These are phyloP conservation scores for Eurystomus gularis DNA, from an alignment of 2,113 vertebrate genomes.

Conservation along the genomic window DNA sequence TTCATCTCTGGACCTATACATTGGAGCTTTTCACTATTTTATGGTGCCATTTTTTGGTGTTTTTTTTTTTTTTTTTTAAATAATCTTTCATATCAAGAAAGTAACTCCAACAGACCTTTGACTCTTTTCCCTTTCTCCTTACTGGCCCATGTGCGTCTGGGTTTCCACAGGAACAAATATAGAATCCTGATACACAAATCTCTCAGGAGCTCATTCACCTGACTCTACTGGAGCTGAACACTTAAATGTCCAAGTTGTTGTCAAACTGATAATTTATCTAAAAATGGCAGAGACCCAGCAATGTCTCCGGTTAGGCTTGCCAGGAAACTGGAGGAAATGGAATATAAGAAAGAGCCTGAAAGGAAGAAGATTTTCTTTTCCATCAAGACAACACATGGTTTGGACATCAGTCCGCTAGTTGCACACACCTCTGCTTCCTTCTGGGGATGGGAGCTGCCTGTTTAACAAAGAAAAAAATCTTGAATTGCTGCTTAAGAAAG, in stretches of 20 bases:
- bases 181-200: not conserved
- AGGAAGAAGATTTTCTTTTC: not conserved
- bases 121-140: not conserved
- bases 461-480: not conserved
- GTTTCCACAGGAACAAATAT: constrained; percentile 25
- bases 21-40: not conserved
- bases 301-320: not conserved
- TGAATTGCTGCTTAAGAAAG: not conserved
- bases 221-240: not conserved
- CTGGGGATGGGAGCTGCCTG: not conserved
- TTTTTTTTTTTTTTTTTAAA: too few species aligned
- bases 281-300: not conserved
- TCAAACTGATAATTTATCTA: constrained; percentile 31
- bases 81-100: not conserved
- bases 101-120: not conserved
- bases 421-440: not conserved
- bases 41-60: not conserved
- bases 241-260: not conserved
- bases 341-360: not conserved
- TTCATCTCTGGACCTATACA: not conserved
- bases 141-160: not conserved
- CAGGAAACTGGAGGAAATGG: not conserved
- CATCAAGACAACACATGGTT: not conserved
- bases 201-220: constrained; percentile 8
- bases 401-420: not conserved